These are phyloP conservation scores for Alces alces DNA, from an alignment of 2,113 vertebrate genomes.

Conservation along the genomic window DNA sequence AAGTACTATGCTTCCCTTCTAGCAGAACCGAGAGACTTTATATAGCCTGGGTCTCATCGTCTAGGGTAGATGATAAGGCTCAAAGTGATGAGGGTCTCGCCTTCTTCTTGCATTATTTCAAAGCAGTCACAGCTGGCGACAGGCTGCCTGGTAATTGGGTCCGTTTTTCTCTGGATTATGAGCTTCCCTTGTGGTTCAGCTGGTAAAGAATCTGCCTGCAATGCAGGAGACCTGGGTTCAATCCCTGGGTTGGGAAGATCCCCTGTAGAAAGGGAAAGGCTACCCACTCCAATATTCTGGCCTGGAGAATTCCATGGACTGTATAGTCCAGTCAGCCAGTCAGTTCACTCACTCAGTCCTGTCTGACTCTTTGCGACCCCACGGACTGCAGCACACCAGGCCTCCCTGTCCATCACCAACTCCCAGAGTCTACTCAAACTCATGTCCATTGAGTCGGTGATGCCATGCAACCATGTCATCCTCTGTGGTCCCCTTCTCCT, in stretches of 20 bases:
- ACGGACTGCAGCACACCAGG: background rate
- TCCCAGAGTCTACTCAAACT: background rate
- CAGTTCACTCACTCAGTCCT: background rate
- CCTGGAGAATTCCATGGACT: background rate
- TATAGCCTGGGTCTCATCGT: background rate
- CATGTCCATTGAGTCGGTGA: background rate
- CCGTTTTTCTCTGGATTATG: background rate
- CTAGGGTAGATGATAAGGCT: background rate
- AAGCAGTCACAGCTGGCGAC: background rate
- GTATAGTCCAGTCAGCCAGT: background rate
- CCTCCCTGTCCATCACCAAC: background rate
- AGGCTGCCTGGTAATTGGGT: background rate
- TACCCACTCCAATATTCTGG: background rate
- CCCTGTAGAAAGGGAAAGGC: background rate
- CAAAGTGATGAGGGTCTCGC: background rate
- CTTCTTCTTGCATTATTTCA: background rate
- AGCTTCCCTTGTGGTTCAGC: background rate
- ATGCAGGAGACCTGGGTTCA: background rate
- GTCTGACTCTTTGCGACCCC: background rate
- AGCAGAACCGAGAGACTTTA: background rate
- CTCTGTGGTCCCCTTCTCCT: fast-evolving
- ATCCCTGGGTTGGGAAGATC: background rate
- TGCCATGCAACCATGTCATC: background rate
- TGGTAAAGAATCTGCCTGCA: background rate
- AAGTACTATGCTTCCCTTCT: background rate